A percentile compares a stretch with the other conserved stretches of the same genome.
phyloP scores from a whole-genome alignment of 2,888 invertebrate species.

The Cephus pygmeus region DNA sequence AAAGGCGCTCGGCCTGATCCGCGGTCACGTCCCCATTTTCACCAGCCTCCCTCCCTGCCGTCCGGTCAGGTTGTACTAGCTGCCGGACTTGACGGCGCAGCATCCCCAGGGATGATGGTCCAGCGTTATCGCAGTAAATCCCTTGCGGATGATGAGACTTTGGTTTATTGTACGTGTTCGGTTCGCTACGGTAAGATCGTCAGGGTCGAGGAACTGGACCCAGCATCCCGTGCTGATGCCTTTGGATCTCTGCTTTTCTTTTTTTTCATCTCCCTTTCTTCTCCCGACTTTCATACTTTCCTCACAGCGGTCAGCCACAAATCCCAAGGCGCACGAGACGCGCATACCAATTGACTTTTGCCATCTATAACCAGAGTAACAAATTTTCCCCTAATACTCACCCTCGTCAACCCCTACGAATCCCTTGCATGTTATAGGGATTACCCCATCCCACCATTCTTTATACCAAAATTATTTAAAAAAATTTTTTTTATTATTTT shows the following conservation, averaged over 20 bases:
- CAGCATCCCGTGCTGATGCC: slow-evolving; percentile 8
- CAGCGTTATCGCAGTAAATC: slow-evolving; percentile 62
- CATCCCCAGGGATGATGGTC: slow-evolving; percentile 46
- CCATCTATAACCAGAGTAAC: background rate
- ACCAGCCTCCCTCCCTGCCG: slow-evolving; percentile 24
- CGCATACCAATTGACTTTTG: slow-evolving; percentile 59
- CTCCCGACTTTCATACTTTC: slow-evolving; percentile 1
- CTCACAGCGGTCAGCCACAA: slow-evolving; percentile 39
- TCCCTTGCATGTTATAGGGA: background rate
- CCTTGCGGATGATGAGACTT: slow-evolving; percentile 65
- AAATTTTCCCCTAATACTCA: background rate
- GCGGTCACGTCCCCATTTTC: slow-evolving; percentile 43
- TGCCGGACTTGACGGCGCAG: slow-evolving; percentile 9
- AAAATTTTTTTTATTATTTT: background rate
- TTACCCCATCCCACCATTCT: background rate
- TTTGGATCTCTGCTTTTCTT: slow-evolving; percentile 26
- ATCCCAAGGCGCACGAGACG: slow-evolving; percentile 55
- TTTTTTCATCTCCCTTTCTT: slow-evolving; percentile 16
- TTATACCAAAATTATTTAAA: background rate
- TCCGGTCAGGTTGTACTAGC: background rate
- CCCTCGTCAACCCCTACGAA: background rate
- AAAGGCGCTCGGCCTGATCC: slow-evolving; percentile 42
- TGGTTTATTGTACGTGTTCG: slow-evolving; percentile 63
- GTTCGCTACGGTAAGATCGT: slow-evolving; percentile 9
- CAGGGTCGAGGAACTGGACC: slow-evolving; percentile 2